Evolutionary conservation across 1,140 invertebrate species (phyloP), one percentile per base, ranked within the genome.

Genomic region (Helicoverpa zea): DNA sequence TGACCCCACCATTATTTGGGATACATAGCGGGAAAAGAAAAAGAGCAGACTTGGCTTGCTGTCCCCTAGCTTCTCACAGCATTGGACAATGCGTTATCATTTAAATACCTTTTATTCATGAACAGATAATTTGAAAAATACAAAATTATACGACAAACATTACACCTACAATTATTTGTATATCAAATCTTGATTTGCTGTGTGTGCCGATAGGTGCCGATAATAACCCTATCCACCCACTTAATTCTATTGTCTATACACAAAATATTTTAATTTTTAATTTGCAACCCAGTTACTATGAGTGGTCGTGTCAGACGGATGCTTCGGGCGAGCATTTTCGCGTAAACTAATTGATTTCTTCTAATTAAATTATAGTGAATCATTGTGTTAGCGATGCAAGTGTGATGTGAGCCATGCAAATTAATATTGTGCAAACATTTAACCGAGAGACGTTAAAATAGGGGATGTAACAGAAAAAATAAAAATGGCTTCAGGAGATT

Each of bases 401-500:
- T 91, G 91, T 92, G 85, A 92, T 91, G 92, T 92, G 90, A 92
- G 90, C 92, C 92, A 94, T 94, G 92, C 87, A 80, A 91, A 89
- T 89, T 88, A 88, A 87, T 90, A 89, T 90, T 92, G 90, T 91
- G 88, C 84, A 85, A 84, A 87, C 47, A 90, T 89, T 90, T 10
- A 86, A 81, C 79, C 82, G 59, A 89, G 86, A 90, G 89, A 93
- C 90, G 90, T 87, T 84, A 90, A 92, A 92, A 92, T 92, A 93
- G 89, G 90, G 90, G 92, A 91, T 94, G 92, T 93, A 90, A 89
- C 84, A 89, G 83, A 84, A 87, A 43, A 91, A 94, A 90, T 87
- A 96, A 96, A 96, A 96, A 96, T 96, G 96, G 96, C 96, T 96
- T 96, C 96, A 91, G 96, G 96, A 87, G 96, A 96, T 92, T 96